Conservation (phyloP, 2,888 invertebrate species). For the Andrena praecox region DNA sequence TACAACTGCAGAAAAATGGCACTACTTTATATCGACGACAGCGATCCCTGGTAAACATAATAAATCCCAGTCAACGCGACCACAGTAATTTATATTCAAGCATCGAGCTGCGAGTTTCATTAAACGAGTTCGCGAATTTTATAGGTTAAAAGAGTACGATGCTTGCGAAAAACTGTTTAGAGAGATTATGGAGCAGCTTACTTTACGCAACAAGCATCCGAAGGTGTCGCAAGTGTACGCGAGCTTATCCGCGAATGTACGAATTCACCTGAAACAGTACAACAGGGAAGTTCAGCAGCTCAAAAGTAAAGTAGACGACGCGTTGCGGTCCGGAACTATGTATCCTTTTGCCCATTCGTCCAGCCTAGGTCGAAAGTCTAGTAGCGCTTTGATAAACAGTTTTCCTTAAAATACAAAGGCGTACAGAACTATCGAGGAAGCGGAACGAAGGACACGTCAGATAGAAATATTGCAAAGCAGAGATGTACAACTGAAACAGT, state of each 20-base stretch:
- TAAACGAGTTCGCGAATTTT: neutral
- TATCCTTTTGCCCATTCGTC: conserved; percentile 78
- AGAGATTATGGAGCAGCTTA: conserved; percentile 88
- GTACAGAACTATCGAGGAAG: conserved; percentile 87
- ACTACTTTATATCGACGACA: conserved; percentile 81
- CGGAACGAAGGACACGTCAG: conserved; percentile 87
- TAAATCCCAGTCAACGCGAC: neutral
- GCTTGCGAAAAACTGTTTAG: conserved; percentile 88
- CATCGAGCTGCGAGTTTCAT: neutral
- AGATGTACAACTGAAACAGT: conserved; percentile 86
- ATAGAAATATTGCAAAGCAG: conserved; percentile 88
- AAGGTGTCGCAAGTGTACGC: conserved; percentile 87
- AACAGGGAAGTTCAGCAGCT: conserved; percentile 87
- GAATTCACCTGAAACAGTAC: conserved; percentile 88
- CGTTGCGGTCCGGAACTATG: conserved; percentile 85
- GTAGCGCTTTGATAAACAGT: conserved; percentile 43
- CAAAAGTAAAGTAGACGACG: conserved; percentile 86
- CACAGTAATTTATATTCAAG: neutral
- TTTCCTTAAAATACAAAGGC: conserved; percentile 74
- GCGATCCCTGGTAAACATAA: conserved; percentile 80
- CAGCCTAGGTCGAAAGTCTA: accelerated
- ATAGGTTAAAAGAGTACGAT: conserved; percentile 89
- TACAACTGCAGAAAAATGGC: conserved; percentile 75
- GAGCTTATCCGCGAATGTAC: conserved; percentile 87
- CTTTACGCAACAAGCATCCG: conserved; percentile 86